phyloP scores from a whole-genome alignment of 2,888 invertebrate genomes.

The Ophion ventricosus region DNA sequence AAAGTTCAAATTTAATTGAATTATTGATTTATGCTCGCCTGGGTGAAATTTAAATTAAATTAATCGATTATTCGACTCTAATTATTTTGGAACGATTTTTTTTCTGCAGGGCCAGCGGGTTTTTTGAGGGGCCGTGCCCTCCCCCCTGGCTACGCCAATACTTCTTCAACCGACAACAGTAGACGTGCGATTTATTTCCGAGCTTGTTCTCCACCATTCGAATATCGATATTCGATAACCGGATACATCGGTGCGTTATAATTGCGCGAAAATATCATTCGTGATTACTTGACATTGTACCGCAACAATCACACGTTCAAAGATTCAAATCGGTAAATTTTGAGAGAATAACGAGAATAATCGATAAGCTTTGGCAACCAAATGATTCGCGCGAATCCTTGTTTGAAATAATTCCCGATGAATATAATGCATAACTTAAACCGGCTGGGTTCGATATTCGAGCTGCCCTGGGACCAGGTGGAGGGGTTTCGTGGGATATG shows the following conservation, averaged over 20 bases:
- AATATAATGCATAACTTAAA: conserved; percentile 52
- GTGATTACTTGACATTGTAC: background rate
- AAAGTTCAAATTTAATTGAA: too few species aligned
- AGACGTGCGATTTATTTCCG: background rate
- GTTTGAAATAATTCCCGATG: conserved; percentile 48
- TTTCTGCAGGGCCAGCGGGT: too few species aligned
- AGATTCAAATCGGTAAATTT: conserved; percentile 25
- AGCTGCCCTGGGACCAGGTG: background rate
- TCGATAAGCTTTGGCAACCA: conserved; percentile 27
- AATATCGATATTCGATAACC: background rate
- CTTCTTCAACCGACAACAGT: background rate
- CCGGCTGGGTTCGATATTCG: conserved; percentile 36
- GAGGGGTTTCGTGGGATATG: conserved; percentile 33
- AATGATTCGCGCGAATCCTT: conserved; percentile 45
- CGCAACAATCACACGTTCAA: background rate
- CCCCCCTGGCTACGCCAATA: too few species aligned
- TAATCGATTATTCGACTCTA: too few species aligned
- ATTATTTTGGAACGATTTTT: too few species aligned
- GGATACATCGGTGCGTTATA: background rate
- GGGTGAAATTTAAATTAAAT: too few species aligned
- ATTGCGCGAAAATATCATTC: conserved; percentile 1
- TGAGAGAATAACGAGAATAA: conserved; percentile 25
- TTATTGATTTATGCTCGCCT: too few species aligned
- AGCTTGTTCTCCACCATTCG: too few species aligned
- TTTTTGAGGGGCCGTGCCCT: too few species aligned